Evolutionary conservation across 2,113 vertebrate genomes (phyloP).

Genomic region (Anolis carolinensis): DNA sequence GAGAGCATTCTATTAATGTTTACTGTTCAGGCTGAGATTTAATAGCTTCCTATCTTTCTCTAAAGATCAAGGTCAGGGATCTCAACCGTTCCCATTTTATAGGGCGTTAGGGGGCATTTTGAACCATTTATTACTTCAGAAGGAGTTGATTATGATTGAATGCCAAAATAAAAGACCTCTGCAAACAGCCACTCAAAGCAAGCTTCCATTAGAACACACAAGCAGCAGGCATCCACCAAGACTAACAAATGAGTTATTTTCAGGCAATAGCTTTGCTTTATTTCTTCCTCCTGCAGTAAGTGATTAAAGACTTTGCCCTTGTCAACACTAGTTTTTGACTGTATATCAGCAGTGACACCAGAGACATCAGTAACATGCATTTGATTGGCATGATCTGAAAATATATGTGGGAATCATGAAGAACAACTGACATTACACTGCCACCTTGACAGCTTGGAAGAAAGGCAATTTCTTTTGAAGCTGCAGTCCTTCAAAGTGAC

Average conservation of each 20-base stretch:
- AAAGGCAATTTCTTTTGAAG: not conserved
- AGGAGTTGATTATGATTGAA: conserved; percentile 63
- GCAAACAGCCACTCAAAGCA: conserved; percentile 32
- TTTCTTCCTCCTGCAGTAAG: conserved; percentile 9
- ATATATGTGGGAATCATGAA: not conserved
- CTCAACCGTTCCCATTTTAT: conserved; percentile 65
- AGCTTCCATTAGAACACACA: conserved; percentile 36
- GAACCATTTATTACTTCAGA: conserved; percentile 60
- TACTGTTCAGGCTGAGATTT: conserved; percentile 53
- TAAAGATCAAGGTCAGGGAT: conserved; percentile 73
- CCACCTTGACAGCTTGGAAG: not conserved
- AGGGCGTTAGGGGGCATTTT: conserved; percentile 61
- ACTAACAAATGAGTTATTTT: conserved; percentile 22
- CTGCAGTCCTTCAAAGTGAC: no score
- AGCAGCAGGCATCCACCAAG: conserved; percentile 6
- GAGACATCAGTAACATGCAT: not conserved
- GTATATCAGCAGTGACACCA: not conserved
- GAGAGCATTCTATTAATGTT: conserved; percentile 25
- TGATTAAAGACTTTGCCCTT: conserved; percentile 25
- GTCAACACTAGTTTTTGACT: conserved; percentile 7
- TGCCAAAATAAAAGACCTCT: conserved; percentile 51
- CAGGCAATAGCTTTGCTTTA: not conserved
- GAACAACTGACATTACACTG: not conserved
- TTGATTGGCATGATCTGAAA: conserved; percentile 11
- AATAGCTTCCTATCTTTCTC: conserved; percentile 59